Base-by-base conservation (phyloP, 2,888 invertebrate species). In the Cynaeus angustus region DNA sequence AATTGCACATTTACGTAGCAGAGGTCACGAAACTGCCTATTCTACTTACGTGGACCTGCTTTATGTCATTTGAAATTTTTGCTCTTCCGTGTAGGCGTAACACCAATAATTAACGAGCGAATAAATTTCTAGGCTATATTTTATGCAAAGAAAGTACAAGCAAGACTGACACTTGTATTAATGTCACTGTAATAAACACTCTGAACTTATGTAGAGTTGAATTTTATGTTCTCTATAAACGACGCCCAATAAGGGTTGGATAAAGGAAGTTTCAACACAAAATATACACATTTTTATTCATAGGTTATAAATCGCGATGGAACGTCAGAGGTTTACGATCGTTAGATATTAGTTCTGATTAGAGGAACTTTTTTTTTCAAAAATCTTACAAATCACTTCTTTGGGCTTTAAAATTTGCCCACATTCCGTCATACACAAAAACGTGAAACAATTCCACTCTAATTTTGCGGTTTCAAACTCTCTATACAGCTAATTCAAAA, bases 11-110 rank as follows among this genome's bases (percentile, higher is more conserved):
- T n/a, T n/a, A n/a, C 43, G 26, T n/a, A 8, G 12, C 43, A 59
- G 13, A 59, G 59, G 59, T 59, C 59, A 45, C 59, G 33, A 33
- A 45, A 43, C 30, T 43, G 26, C 45, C 6, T 14, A 38, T 14
- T 38, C 33, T 13, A 38, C 13, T 56, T 41, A 41, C n/a, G n/a
- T 37, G 30, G 12, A 33, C 33, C 52, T 52, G 30, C 33, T 52
- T 28, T 33, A n/a, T n/a, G 59, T 59, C 46, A 46, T 45, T 45
- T 45, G 14, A 37, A 37, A 38, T 50, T 61, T 48, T 50, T 46
- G 48, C 61, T 61, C 61, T 61, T 61, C 61, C 48, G 61, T 12
- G 61, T 61, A 21, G 61, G 61, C 10, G 50, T 28, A 46, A 16
- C 46, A 55, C 30, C 26, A 43, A 21, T 21, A 46, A 14, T 46